Evolutionary conservation across 2,113 vertebrate species (phyloP).

Genomic region (Gobio gobio): DNA sequence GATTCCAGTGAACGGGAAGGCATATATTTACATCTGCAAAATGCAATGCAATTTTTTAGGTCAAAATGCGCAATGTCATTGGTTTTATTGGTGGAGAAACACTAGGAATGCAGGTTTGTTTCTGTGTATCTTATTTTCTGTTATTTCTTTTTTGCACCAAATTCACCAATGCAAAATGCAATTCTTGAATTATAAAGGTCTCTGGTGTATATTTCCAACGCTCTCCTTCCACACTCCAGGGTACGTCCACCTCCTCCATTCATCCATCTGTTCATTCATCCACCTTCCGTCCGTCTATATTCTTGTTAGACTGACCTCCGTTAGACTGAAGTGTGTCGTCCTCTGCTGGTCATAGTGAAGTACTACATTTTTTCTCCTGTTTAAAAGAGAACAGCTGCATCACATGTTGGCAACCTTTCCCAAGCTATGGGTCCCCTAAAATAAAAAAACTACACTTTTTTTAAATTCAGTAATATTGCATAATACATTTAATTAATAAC

Average conservation of each 20-base stretch:
- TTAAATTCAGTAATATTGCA: not conserved
- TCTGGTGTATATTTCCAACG: not conserved
- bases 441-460: not conserved
- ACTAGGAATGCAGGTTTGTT: not conserved
- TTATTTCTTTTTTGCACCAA: not conserved
- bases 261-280: slow-evolving; percentile 1
- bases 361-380: slow-evolving; percentile 23
- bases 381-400: slow-evolving; percentile 33
- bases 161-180: not conserved
- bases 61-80: not conserved
- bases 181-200: not conserved
- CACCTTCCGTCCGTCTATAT: not conserved
- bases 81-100: not conserved
- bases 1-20: too few relatives aligned
- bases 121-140: not conserved
- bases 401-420: not conserved
- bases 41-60: not conserved
- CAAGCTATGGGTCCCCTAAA: not conserved
- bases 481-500: not conserved
- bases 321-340: slow-evolving; percentile 27
- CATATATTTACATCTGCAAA: too few relatives aligned
- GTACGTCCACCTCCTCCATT: not conserved
- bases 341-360: not conserved
- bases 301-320: not conserved
- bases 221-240: not conserved